Evolutionary conservation across 1,140 invertebrate genomes (phyloP).

Genomic region (Caenorhabditis inopinata): DNA sequence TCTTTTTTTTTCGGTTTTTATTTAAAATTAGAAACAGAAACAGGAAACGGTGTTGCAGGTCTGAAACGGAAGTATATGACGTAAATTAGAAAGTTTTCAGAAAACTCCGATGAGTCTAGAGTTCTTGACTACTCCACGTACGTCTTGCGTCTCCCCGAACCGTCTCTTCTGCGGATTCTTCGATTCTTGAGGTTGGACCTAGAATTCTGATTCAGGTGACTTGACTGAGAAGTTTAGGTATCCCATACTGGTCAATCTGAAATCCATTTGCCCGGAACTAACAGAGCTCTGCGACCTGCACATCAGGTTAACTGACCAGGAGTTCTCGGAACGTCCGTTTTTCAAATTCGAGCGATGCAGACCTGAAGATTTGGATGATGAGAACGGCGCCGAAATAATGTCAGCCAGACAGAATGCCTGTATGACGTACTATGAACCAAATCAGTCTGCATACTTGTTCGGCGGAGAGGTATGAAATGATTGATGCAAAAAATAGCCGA

Average conservation of each 20-base stretch:
- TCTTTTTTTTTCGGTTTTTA: slow-evolving; percentile 21
- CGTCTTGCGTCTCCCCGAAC: not conserved
- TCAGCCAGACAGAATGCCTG: not conserved
- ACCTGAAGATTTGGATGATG: not conserved
- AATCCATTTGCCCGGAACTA: not conserved
- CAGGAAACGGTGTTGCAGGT: no score
- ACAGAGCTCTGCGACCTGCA: not conserved
- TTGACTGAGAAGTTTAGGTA: not conserved
- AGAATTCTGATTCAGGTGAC: not conserved
- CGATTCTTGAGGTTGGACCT: not conserved
- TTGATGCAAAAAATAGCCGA: not conserved
- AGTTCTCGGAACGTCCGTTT: not conserved
- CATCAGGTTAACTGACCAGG: not conserved
- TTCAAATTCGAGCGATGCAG: not conserved
- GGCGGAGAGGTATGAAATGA: slow-evolving; percentile 17
- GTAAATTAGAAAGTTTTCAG: no score
- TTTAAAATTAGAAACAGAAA: no score
- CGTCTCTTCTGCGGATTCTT: not conserved
- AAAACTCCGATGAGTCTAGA: not conserved
- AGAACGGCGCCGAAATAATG: not conserved
- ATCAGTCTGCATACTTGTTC: not conserved
- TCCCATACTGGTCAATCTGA: not conserved
- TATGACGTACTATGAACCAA: not conserved
- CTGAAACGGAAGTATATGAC: no score
- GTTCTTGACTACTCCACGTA: not conserved